Evolutionary conservation across 2,888 invertebrate genomes (phyloP), one percentile per base, ranked within the genome.

Genomic region (Morpho helenor): DNA sequence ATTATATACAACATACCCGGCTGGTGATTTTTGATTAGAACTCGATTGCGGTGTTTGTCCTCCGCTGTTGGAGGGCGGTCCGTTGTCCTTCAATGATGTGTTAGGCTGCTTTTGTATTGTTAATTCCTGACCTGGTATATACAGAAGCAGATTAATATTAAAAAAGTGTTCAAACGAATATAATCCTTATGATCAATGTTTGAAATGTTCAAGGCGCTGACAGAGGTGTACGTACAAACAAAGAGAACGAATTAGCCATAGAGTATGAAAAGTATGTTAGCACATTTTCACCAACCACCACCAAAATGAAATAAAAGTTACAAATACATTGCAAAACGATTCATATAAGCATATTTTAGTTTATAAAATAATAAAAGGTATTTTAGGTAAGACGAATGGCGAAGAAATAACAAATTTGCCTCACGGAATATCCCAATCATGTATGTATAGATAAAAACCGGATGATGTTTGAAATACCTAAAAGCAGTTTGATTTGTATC

Each of bases 21-120:
- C 88, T 6, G 95, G 94, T 79, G 94, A 94, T 82, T 94, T 93
- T 73, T 94, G 93, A 74, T 91, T 91, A 0, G 88, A 92, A 84
- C 67, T 85, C 0, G 88, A 86, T 80, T 82, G 91, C 60, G 83
- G 87, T 63, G 88, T 92, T 65, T 89, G 91, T 8, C 86, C 88
- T 7, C 90, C 91, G 68, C 77, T 86, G 66, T 87, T 89, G 5
- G 90, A 88, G 3, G 87, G 85, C 52, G 91, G 87, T 68, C 93
- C 94, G 76, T 93, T 93, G 82, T 95, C 96, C 82, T 96, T 95
- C 64, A 96, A 87, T 84, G 96, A 96, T 46, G 96, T 96, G 80
- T 98, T 98, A 52, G 97, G 96, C 87, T 98, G 98, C 84, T 98
- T 98, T 80, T 98, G 98, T 88, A 98, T 98, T 71, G 97, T 98